Percentiles rank a stretch among this genome's conserved stretches.
These are phyloP conservation scores for Zapus hudsonius DNA, from an alignment of 2,113 vertebrate genomes.

Conservation along the genomic window DNA sequence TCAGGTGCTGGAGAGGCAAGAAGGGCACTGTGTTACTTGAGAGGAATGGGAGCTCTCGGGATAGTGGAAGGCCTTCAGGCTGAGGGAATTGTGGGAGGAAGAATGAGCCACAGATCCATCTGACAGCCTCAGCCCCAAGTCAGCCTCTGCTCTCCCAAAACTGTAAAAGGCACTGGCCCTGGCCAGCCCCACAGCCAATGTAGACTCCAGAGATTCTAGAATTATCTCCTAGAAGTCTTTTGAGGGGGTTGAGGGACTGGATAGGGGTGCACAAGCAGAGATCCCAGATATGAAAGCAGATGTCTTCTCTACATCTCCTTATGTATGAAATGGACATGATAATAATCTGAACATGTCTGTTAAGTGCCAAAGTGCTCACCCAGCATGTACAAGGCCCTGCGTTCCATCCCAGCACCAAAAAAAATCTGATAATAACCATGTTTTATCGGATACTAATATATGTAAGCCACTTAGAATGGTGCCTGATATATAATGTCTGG, in stretches of 20 bases:
- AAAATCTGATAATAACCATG: background rate
- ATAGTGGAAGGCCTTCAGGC: rapidly evolving
- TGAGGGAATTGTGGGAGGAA: background rate
- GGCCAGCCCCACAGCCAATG: background rate
- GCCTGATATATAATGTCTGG: background rate
- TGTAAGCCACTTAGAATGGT: background rate
- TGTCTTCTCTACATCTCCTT: background rate
- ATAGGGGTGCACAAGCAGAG: background rate
- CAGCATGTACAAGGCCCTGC: background rate
- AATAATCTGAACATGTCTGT: background rate
- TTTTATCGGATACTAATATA: background rate
- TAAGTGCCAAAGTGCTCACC: background rate
- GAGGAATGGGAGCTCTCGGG: background rate
- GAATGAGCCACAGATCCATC: rapidly evolving
- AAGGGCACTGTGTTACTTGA: background rate
- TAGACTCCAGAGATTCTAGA: background rate
- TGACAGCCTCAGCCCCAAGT: background rate
- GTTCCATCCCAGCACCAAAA: background rate
- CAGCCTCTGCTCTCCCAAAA: background rate
- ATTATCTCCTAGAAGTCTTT: background rate
- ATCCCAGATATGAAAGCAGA: background rate
- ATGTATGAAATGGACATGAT: background rate
- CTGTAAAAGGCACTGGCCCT: background rate
- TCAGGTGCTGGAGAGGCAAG: background rate
- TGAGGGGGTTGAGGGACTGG: background rate